Base-by-base conservation (phyloP, 64 coral and sea anemone species). In the Acropora tenuis region DNA sequence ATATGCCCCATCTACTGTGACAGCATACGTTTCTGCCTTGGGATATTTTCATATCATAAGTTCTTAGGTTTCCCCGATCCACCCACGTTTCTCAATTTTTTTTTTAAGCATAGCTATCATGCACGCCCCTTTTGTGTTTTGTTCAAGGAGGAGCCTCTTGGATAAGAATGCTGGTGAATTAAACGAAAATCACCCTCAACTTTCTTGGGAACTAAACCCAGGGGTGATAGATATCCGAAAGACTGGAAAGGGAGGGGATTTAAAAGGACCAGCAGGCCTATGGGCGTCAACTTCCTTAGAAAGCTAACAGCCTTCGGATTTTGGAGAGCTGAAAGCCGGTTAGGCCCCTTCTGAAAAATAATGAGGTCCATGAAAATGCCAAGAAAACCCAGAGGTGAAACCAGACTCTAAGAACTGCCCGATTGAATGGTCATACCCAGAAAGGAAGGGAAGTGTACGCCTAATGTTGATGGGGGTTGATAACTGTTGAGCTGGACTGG, bases 381-480 rank as follows among this genome's bases (percentile, higher is more conserved):
- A 63, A 63, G 79, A 12, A 63, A 63, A 63, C 6, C 59, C 59
- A 63, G 59, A 63, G 6, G 59, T 63, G 53, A 82, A 83, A 61
- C 80, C 80, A 61, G 80, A 83, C 11, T 57, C 80, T 57, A 57
- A 57, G 9, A 83, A 57, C 55, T 83, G 80, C 55, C 58, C 80
- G 63, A 83, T 83, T 57, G 47, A 52, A 83, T 52, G 80, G 55
- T 61, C 48, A 83, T 57, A 83, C 55, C 80, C 80, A 57, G 80
- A 83, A 52, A 83, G 80, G 10, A 83, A 61, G n/a, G 47, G 5
- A 4, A 69, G 66, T 16, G 18, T 69, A 69, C 66, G 66, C 66
- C 66, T 69, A 69, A 69, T 69, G 66, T 83, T 52, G 15, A 83
- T 42, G 49, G 50, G 80, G 47, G 80, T 83, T 83, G 80, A 53